Base-by-base conservation (phyloP, 2,797 vertebrate genomes). In the Syngnathus acus region DNA sequence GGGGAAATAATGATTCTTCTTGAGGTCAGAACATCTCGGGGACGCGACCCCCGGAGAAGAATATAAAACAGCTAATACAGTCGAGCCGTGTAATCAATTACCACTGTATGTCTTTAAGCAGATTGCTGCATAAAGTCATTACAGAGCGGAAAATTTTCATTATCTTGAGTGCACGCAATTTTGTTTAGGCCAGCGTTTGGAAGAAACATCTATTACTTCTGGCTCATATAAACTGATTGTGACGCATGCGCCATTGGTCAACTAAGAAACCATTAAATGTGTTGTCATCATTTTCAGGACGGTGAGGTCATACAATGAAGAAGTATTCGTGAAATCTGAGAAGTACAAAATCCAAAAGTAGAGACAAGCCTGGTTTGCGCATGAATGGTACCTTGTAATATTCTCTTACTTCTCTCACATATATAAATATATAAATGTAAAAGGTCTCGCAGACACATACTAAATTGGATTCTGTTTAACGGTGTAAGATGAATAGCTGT, bases 391-490 rank as follows among this genome's bases (percentile, higher is more conserved):
- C 17, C 21, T 42, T 45, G 40, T 45, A 45, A 45, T 45, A 62
- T 45, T 45, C 40, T n/a, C 42, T 42, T 48, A 50, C 45, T 50
- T 16, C 23, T n/a, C 21, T 23, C 45, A 17, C 62, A 64, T 26
- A 32, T 26, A 38, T 38, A 47, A 17, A 50, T 38, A 64, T 50
- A 32, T 37, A 37, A 17, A 48, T 51, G 17, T 37, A 64, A 50
- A 84, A 68, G 81, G 78, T 87, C 80, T 82, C 80, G 75, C 78
- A 70, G 72, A 72, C 72, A 68, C 72, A 70, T 74, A 80, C 82
- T 84, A 90, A 93, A 92, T 93, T 88, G 90, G 82, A 89, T 86
- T 84, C 71, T 62, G 77, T 81, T 86, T 81, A 87, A 82, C 69
- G 73, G 73, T 75, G 78, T 68, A 66, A 55, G 76, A 77, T 83